Conservation (phyloP, 2,113 vertebrate genomes). For the Psilopsiagon aymara region DNA sequence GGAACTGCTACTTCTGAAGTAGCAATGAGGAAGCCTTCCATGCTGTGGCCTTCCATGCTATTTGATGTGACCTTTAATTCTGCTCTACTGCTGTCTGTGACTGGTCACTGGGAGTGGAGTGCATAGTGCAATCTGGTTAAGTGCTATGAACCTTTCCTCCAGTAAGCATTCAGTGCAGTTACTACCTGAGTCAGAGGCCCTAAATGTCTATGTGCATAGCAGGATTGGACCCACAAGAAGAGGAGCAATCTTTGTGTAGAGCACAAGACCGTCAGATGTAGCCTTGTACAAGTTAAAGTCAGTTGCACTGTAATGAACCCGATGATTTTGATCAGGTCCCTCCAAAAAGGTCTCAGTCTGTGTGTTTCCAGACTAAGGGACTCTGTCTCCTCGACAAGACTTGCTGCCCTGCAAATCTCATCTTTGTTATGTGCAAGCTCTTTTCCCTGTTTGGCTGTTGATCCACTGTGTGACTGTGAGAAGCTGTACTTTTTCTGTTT, state of each 20-base stretch:
- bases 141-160: background rate
- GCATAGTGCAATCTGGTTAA: accelerated
- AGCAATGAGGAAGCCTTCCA: background rate
- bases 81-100: background rate
- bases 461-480: background rate
- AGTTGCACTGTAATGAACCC: background rate
- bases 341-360: background rate
- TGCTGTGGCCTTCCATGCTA: background rate
- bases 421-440: background rate
- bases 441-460: background rate
- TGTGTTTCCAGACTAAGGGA: background rate
- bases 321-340: background rate
- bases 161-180: background rate
- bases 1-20: background rate
- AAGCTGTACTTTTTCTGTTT: background rate
- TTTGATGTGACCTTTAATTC: background rate
- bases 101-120: background rate
- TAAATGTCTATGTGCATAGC: accelerated
- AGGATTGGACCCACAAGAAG: background rate
- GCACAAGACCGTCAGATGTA: accelerated
- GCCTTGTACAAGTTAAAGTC: background rate
- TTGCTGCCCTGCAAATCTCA: background rate
- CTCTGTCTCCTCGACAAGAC: background rate
- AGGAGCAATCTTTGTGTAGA: background rate
- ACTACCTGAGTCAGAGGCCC: background rate